These are phyloP conservation scores for Callipepla squamata DNA, from an alignment of 2,113 vertebrate genomes.

Conservation along the genomic window DNA sequence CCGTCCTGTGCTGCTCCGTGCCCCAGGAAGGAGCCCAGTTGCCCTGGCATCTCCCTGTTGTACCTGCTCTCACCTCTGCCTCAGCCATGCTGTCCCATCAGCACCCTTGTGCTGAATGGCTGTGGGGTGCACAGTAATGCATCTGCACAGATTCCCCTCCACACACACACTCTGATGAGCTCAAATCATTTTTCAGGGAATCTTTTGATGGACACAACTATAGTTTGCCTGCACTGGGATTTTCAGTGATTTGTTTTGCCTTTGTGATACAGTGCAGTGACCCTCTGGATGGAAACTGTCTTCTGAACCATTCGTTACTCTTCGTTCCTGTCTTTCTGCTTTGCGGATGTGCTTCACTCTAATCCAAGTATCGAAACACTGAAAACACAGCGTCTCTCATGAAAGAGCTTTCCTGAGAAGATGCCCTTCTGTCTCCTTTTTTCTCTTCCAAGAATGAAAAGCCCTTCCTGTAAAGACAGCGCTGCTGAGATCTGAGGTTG, in stretches of 20 bases:
- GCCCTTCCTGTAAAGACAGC: background rate
- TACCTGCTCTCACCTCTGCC: background rate
- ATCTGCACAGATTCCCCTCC: background rate
- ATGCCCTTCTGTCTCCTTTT: background rate
- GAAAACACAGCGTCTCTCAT: background rate
- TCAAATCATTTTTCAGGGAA: background rate
- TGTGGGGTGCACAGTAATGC: background rate
- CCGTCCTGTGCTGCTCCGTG: background rate
- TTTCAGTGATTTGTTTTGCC: background rate
- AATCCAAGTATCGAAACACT: background rate
- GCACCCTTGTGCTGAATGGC: no score
- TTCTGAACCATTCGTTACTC: background rate
- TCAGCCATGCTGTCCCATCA: rapidly evolving
- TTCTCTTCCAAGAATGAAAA: background rate
- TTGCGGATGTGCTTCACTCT: background rate
- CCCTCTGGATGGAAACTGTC: background rate
- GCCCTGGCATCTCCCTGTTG: background rate
- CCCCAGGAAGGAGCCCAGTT: background rate
- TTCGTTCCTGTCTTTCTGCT: background rate
- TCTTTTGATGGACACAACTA: background rate
- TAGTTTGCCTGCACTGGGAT: rapidly evolving
- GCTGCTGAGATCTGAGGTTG: background rate
- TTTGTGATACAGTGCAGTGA: background rate
- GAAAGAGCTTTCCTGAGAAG: background rate
- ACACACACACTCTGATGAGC: background rate